Evolutionary conservation across 2,797 vertebrate species (phyloP), one percentile per base, ranked within the genome.

Genomic region (Tauraco hartlaubi): DNA sequence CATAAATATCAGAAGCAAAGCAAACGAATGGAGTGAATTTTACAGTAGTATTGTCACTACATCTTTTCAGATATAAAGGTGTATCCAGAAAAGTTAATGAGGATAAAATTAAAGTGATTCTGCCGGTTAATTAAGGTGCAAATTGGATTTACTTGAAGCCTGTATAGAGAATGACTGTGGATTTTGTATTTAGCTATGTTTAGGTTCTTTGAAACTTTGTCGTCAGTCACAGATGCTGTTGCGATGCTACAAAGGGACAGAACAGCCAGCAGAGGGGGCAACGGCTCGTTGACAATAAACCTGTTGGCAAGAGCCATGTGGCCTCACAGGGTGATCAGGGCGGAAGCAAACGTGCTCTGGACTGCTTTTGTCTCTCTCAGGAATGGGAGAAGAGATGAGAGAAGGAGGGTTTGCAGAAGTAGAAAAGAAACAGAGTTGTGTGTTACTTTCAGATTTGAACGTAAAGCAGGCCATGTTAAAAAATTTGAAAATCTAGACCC

Each of bases 221-320:
- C 26, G n/a, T 21, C 9, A 15, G 48, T 31, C 52, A 15, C 28
- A 52, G 29, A n/a, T 23, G 9, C 29, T 77, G 21, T 46, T 76
- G 37, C 59, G 63, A 5, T 39, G 44, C 43, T 85, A 13, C 26
- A 9, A 33, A 16, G 29, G 76, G 64, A 43, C 11, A 25, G 23
- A 62, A 25, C 4, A 81, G 35, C 84, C 96, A 93, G 94, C 63
- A 97, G 96, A 96, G 94, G 96, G 90, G 92, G 92, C 80, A 94
- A 81, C 88, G 82, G 41, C 44, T 76, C 76, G 21, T 73, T 59
- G 88, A 15, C 61, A 37, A 5, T 8, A 21, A 76, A 49, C 21
- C 19, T 58, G 6, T 51, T 66, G 48, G 31, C 41, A 26, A 73
- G 26, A 35, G 1, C 23, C 52, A 0, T 9, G 29, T 55, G 72